phyloP scores from a whole-genome alignment of 2,113 vertebrate genomes.

The Mandrillus leucophaeus region DNA sequence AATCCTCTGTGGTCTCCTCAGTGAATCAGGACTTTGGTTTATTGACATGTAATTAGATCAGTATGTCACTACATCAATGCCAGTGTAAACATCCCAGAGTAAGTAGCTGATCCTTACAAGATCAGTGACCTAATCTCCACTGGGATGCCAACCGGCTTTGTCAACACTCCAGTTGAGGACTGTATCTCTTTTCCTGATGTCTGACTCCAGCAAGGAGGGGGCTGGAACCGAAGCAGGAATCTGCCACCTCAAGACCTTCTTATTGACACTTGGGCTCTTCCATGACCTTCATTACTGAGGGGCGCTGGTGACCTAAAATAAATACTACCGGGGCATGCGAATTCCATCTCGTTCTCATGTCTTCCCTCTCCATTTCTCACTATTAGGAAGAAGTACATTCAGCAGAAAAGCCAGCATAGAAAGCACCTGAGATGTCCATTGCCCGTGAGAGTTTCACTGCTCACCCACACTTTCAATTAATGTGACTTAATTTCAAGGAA shows the following conservation, averaged over 20 bases:
- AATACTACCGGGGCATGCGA: accelerated
- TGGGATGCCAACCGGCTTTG: slow-evolving; percentile 85
- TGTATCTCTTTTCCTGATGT: slow-evolving; percentile 68
- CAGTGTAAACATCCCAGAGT: slow-evolving; percentile 87
- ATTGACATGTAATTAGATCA: slow-evolving; percentile 94
- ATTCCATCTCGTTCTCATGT: no score
- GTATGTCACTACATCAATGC: slow-evolving; percentile 89
- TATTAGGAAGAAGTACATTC: background rate
- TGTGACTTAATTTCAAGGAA: background rate
- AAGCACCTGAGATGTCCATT: accelerated
- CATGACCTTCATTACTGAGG: slow-evolving; percentile 5
- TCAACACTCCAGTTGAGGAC: slow-evolving; percentile 79
- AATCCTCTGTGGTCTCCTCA: slow-evolving; percentile 86
- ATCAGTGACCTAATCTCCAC: slow-evolving; percentile 91
- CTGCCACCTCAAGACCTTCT: slow-evolving; percentile 13
- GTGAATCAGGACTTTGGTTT: slow-evolving; percentile 85
- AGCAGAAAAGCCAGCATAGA: accelerated
- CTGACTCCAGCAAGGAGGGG: background rate
- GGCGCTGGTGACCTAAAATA: background rate
- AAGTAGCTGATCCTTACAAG: slow-evolving; percentile 88
- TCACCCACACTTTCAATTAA: no score
- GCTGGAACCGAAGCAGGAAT: slow-evolving; percentile 60
- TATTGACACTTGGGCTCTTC: slow-evolving; percentile 26
- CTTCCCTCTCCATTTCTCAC: no score
- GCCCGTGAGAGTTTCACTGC: accelerated